Evolutionary conservation across 1,140 invertebrate genomes (phyloP), one percentile per base, ranked within the genome.

Genomic region (Sarcophaga peregrina): DNA sequence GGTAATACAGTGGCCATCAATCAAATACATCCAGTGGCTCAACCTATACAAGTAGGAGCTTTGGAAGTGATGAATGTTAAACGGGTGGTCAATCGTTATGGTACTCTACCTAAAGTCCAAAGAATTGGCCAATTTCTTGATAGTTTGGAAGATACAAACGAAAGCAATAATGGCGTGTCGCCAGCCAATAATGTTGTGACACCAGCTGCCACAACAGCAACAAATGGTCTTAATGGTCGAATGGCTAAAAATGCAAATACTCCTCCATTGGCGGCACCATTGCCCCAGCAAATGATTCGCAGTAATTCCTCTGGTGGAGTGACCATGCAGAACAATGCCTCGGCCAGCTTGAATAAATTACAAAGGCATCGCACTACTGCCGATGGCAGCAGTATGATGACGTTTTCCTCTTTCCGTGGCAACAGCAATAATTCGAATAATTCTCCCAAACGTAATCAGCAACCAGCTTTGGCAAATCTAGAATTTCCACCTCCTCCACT

Each of bases 61-160:
- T 92, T 99, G 83, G 98, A 99, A 92, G 97, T 98, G 84, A 96
- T 98, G 91, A 99, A 99, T 92, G 97, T 99, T 81, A 96, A 98
- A 87, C 94, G 97, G 85, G 97, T 97, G 8, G 98, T 98, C 82
- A 98, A 97, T 91, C 93, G 97, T n/a, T 99, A 98, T 90, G 98
- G 98, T 7, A 99, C 98, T 11, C 89, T 98, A 83, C 98, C 98
- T 0, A 99, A 99, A 91, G 97, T 96, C 75, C 96, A 97, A 13
- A 93, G 98, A 50, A 99, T 99, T 85, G 97, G 97, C 11, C 97
- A 97, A 0, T 99, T 98, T 90, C 91, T 99, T 15, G 97, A 98
- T 87, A 98, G 97, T 0, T 91, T 99, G 83, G 93, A 96, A 52
- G 87, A 90, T 52, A 85, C 82, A 0, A 83, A 82, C 80, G 87